Evolutionary conservation across 2,888 invertebrate species (phyloP), one percentile per base, ranked within the genome.

Genomic region (Scaptomyza caliginosa): DNA sequence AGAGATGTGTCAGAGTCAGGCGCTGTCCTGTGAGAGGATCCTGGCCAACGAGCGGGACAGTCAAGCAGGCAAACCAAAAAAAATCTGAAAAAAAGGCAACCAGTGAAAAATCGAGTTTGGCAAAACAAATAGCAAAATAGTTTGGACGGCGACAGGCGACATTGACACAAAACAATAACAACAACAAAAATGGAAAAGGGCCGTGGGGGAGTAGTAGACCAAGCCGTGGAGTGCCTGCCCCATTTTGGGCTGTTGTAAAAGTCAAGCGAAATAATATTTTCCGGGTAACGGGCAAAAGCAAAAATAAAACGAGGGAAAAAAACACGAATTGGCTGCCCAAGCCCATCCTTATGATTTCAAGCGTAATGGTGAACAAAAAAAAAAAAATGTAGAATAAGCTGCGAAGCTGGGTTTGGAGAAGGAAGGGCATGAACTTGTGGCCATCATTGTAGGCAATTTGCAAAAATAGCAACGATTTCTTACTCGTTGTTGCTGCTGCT

Each of bases 241-340:
- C 58, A 13, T 68, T 69, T 72, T 70, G 74, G 71, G 64, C 86
- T 57, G 75, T 82, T 86, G 87, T 84, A 86, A 84, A 84, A 87
- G 88, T 88, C 84, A 86, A 86, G 86, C 88, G 83, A 88, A 84
- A 84, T 84, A 84, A 87, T 84, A 84, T 88, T 84, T 84, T 84
- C 88, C 88, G 84, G 86, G 82, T 71, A 79, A 64, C 82, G 64
- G 78, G 78, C 85, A 64, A 68, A 70, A 57, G 67, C 65, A 51
- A 59, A 52, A 51, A 11, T 50, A 63, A 7, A 30, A 57, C 36
- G 34, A 66, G 34, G 42, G 48, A 24, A 42, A 34, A 42, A 45
- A 13, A 24, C 40, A 67, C 21, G 46, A 68, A 75, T 73, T 73
- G 73, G 55, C 71, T 60, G 46, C 30, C 17, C 36, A 13, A 16